Evolutionary conservation across 2,113 vertebrate genomes (phyloP), one percentile per base, ranked within the genome.

Genomic region (Grantiella picta): DNA sequence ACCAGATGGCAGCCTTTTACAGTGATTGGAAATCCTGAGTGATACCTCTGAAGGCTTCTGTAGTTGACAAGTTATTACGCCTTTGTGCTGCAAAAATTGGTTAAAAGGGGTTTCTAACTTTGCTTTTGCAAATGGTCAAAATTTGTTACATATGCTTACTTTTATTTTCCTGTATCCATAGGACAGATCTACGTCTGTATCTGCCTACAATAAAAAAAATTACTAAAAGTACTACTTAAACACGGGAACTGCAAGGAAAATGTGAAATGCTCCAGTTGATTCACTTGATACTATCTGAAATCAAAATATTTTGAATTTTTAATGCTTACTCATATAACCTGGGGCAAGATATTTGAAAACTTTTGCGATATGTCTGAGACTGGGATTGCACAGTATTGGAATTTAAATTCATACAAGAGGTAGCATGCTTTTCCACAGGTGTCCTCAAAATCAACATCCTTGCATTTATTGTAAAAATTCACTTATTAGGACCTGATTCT

Each of bases 1-100:
- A 91, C 86, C 76, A 97, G 95, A 60, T 95, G 94, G 96, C 96
- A 97, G 95, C 53, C 94, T 95, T 84, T 95, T 78, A 94, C 78
- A 96, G 64, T 81, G 53, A 78, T 91, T 86, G 64, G 57, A 88
- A 85, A 82, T 33, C 38, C 8, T 52, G 35, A 89, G 10, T 21
- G 8, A 7, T 60, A 9, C 23, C 38, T 49, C 4, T 0, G 2
- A 47, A 80, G 14, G 5, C 13, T 52, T 19, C 15, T 47, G 20
- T 47, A 38, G 24, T 52, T 94, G 77, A 44, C 54, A 33, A 20
- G 18, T 52, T 81, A 8, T 73, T 86, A 68, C 1, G 1, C 10
- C 4, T 81, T 92, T 93, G 28, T 25, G 45, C 36, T 66, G n/a
- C 12, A 68, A 68, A 53, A 0, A 1, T 10, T 65, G 31, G 8